Evolutionary conservation across 2,888 invertebrate genomes (phyloP).

Genomic region (Microdon myrmicae): DNA sequence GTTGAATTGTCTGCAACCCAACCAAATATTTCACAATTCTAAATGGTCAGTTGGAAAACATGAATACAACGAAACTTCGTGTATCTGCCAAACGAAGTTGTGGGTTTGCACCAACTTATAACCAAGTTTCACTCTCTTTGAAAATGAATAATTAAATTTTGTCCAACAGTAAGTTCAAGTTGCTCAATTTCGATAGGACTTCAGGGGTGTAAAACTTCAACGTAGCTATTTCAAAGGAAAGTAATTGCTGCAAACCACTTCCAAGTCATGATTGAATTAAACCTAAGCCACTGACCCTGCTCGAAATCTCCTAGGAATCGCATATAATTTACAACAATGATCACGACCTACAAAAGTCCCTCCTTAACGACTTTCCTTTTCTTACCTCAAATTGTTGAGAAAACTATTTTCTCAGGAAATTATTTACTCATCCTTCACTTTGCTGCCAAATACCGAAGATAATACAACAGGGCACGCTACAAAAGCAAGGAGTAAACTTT

Average conservation of each 20-base stretch:
- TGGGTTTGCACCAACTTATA: no score
- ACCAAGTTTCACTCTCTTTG: no score
- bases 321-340: neutral
- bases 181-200: no score
- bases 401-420: slow-evolving; percentile 22
- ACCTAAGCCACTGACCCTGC: neutral
- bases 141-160: no score
- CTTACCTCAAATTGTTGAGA: slow-evolving; percentile 26
- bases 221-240: neutral
- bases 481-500: slow-evolving; percentile 16
- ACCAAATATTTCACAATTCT: no score
- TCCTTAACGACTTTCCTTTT: slow-evolving; percentile 29
- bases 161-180: no score
- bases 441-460: slow-evolving; percentile 6
- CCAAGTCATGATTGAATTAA: slow-evolving; percentile 3
- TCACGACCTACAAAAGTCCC: neutral
- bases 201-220: neutral
- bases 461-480: slow-evolving; percentile 12
- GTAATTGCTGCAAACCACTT: slow-evolving; percentile 3
- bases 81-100: no score
- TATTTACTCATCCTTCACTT: slow-evolving; percentile 5
- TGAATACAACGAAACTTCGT: no score
- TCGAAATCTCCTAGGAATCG: neutral
- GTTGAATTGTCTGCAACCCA: no score
- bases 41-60: no score